Percentiles rank a stretch among this genome's conserved stretches.
Conservation (phyloP, 2,888 invertebrate species). For the Parnassius mnemosyne region DNA sequence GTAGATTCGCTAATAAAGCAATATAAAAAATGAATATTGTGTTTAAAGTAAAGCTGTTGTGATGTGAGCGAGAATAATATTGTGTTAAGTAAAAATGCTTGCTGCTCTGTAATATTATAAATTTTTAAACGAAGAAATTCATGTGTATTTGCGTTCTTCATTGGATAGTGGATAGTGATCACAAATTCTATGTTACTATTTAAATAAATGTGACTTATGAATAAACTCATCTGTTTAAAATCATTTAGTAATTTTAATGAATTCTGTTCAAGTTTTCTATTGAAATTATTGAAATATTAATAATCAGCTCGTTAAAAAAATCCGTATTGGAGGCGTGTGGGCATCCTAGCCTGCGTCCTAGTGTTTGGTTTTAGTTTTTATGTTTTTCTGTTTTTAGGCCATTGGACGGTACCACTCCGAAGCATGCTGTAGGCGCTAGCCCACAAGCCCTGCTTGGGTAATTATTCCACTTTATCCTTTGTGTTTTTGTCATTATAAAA, state of each 20-base stretch:
- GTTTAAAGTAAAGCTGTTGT: no score
- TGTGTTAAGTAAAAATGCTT: no score
- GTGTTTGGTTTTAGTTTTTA: constrained; percentile 69
- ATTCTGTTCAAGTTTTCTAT: not conserved
- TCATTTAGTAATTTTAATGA: not conserved
- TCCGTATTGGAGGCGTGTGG: constrained; percentile 29
- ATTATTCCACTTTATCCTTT: constrained; percentile 60
- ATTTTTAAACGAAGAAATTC: not conserved
- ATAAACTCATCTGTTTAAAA: not conserved
- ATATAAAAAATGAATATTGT: not conserved
- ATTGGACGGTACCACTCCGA: constrained; percentile 80
- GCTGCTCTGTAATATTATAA: not conserved
- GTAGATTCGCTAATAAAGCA: not conserved
- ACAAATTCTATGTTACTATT: not conserved
- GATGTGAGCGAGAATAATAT: no score
- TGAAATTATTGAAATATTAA: not conserved
- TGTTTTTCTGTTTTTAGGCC: constrained; percentile 83
- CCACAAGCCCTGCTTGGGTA: constrained; percentile 84
- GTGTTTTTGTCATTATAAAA: not conserved
- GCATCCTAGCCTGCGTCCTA: constrained; percentile 43
- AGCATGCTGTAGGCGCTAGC: constrained; percentile 79
- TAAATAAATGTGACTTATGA: not conserved
- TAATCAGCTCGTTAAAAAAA: constrained; percentile 45
- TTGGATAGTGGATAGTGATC: no score
- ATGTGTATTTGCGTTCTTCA: no score